Base-by-base conservation (phyloP, 2,797 vertebrate genomes). In the Lithobates sylvaticus region DNA sequence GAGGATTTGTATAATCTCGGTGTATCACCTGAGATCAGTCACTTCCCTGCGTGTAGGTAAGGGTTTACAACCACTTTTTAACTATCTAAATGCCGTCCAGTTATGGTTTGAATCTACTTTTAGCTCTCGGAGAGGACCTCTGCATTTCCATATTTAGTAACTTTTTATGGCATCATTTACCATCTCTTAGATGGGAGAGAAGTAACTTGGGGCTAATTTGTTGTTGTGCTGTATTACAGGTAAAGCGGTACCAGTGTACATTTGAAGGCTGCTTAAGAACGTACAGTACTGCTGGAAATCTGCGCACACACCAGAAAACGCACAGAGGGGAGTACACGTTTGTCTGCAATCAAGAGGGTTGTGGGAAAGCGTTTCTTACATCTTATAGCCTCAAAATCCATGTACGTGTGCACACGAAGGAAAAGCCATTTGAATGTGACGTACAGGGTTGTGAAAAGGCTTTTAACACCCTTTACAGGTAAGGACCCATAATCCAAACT, bases 381-480 rank as follows among this genome's bases (percentile, higher is more conserved):
- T 99, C 98, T 18, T 99, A 99, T 93, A 99, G 98, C 93, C 97
- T 99, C 90, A 99, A 98, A 93, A 99, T 99, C 92, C 98, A 99
- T 0, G 98, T 99, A 21, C 95, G 98, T 1, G 98, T 99, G 84
- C 98, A 99, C 95, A 99, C 98, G 27, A 99, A 99, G 93, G 98
- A 99, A 91, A 99, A 99, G 90, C 98, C 98, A 0, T 99, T 99
- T n/a, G 98, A 99, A 90, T 99, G 98, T 26, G 97, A 99, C 0
- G 98, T 98, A 88, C 98, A 99, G 90, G 98, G 98, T 90, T 99
- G 98, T 76, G 98, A 99, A 89, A 99, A 99, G 91, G 98, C 98
- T 0, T 99, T 99, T 91, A 99, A 99, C 92, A 99, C 98, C 0
- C 93, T 99, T 21, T 99, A 99, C 94, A 97, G 96, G 97, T 99